Evolutionary conservation across 2,797 vertebrate genomes (phyloP).

Genomic region (Myiothlypis chrysogaster): DNA sequence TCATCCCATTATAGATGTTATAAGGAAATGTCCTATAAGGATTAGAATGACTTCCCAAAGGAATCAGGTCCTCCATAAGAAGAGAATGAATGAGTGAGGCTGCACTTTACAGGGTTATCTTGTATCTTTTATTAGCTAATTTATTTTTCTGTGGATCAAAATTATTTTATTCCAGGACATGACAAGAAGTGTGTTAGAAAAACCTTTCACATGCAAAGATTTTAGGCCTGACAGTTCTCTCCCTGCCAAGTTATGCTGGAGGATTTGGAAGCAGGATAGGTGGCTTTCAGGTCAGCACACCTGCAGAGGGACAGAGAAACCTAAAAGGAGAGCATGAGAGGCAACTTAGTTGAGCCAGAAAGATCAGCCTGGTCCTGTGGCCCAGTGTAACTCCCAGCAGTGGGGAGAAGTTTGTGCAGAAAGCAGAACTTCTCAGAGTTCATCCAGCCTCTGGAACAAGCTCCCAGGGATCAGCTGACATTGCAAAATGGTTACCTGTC

Average conservation of each 20-base stretch:
- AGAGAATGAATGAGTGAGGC: background rate
- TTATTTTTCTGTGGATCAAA: background rate
- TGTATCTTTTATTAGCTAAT: background rate
- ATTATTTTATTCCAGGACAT: background rate
- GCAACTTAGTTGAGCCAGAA: background rate
- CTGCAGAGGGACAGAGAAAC: background rate
- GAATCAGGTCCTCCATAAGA: background rate
- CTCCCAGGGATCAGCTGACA: background rate
- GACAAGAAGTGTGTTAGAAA: background rate
- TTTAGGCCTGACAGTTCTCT: background rate
- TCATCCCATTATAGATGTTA: constrained; percentile 2
- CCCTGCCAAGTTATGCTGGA: background rate
- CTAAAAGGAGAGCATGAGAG: background rate
- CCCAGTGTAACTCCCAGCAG: background rate
- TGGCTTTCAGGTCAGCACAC: background rate
- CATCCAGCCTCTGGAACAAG: background rate
- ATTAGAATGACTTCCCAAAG: background rate
- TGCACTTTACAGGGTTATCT: background rate
- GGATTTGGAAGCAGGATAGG: background rate
- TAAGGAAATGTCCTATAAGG: background rate
- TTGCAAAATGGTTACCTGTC: background rate
- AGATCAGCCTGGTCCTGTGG: background rate
- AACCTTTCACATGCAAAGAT: background rate
- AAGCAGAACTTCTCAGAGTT: background rate
- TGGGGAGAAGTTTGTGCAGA: background rate